Evolutionary conservation across 1,140 invertebrate genomes (phyloP).

Genomic region (Ridgeia piscesae): DNA sequence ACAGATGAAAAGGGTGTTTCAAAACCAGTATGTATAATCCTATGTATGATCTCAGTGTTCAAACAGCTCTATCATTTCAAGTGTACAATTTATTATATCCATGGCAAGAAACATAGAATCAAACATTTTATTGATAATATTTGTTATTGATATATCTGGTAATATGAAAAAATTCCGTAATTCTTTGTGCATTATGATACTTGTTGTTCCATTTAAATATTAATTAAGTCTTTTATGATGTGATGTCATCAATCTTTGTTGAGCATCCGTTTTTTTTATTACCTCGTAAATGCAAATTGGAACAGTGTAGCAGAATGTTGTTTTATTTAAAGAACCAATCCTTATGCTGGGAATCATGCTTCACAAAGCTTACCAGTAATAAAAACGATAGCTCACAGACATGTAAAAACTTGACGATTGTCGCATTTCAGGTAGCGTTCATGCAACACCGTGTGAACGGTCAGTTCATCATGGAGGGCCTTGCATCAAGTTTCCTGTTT

Average conservation of each 20-base stretch:
- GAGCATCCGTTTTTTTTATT: background rate
- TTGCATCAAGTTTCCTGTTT: constrained; percentile 95
- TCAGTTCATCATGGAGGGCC: constrained; percentile 98
- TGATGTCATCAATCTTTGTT: background rate
- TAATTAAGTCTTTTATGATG: background rate
- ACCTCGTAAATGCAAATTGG: background rate
- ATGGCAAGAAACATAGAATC: too few relatives aligned
- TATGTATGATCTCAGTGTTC: too few relatives aligned
- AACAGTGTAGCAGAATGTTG: background rate
- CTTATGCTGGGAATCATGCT: background rate
- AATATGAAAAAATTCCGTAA: background rate
- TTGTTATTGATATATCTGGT: background rate
- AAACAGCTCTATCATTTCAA: too few relatives aligned
- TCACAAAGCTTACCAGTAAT: background rate
- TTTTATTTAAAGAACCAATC: background rate
- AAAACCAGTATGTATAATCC: constrained; percentile 64
- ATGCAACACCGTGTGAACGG: constrained; percentile 98
- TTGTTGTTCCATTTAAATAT: too few relatives aligned
- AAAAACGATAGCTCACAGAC: background rate
- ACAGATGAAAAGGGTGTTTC: constrained; percentile 96
- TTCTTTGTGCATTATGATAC: too few relatives aligned
- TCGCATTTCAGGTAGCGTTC: constrained; percentile 77
- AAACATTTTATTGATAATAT: too few relatives aligned
- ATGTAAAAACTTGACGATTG: background rate
- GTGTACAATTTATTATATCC: background rate